Conservation (phyloP, 2,888 invertebrate species). For the Leptopilina syphax region DNA sequence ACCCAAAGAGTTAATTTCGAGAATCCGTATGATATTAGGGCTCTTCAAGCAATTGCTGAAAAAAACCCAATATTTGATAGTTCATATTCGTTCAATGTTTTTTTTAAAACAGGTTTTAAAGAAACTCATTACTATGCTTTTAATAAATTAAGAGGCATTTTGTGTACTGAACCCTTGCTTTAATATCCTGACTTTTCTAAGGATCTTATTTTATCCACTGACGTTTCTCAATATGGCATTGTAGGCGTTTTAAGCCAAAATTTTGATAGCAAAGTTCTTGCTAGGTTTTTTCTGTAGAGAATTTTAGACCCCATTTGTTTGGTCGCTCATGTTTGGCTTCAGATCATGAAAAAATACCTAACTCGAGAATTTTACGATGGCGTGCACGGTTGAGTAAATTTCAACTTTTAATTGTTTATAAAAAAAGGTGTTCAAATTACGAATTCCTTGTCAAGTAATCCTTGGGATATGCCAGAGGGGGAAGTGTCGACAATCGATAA, state of each 20-base stretch:
- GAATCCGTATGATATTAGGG: background rate
- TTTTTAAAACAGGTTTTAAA: background rate
- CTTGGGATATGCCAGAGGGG: background rate
- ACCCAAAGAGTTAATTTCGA: background rate
- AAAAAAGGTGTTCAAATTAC: background rate
- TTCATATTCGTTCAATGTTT: background rate
- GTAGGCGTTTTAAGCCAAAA: conserved; percentile 47
- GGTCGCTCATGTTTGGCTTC: background rate
- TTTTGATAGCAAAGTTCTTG: background rate
- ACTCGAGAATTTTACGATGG: background rate
- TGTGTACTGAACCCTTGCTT: too few relatives aligned
- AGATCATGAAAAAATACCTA: background rate
- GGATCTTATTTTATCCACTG: conserved; percentile 43
- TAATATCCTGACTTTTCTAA: too few relatives aligned
- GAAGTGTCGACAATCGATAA: background rate
- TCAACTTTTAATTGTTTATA: background rate
- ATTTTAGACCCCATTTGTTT: background rate
- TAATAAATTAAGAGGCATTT: too few relatives aligned
- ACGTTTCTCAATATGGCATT: conserved; percentile 50
- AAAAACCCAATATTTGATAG: background rate
- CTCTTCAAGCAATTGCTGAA: background rate
- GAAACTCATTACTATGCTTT: too few relatives aligned
- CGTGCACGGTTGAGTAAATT: background rate
- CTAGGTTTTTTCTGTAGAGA: background rate
- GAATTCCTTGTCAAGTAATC: background rate